Evolutionary conservation across 2,113 vertebrate genomes (phyloP).

Genomic region (Corynorhinus townsendii): DNA sequence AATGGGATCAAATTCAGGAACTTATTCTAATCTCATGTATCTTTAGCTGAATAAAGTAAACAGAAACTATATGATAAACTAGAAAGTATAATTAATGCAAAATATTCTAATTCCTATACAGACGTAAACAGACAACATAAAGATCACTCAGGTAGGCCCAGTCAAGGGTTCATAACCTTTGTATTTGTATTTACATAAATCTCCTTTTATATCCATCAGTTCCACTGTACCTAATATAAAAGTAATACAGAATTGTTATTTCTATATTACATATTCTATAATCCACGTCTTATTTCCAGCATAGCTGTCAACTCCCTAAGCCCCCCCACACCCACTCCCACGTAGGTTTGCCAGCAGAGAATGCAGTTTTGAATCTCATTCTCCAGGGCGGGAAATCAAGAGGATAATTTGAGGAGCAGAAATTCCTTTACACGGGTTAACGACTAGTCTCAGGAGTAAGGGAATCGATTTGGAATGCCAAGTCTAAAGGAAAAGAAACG

Average conservation of each 20-base stretch:
- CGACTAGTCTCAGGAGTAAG: neutral
- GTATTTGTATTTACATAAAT: neutral
- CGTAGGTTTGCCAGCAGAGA: neutral
- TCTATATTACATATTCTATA: neutral
- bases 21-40: neutral
- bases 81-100: neutral
- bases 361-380: neutral
- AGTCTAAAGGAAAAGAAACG: neutral
- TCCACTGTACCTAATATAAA: neutral
- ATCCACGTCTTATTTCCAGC: neutral
- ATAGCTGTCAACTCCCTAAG: neutral
- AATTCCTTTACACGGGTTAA: neutral
- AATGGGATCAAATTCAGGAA: neutral
- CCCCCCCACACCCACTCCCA: neutral
- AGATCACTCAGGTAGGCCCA: neutral
- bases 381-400: neutral
- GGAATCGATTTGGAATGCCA: neutral
- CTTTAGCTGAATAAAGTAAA: neutral
- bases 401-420: neutral
- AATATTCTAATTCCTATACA: neutral
- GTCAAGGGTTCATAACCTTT: neutral
- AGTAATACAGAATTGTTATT: too few species aligned
- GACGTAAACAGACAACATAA: neutral
- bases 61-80: neutral
- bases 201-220: neutral